Evolutionary conservation across 2,888 invertebrate species (phyloP), one percentile per base, ranked within the genome.

Genomic region (Caenorhabditis sinica): DNA sequence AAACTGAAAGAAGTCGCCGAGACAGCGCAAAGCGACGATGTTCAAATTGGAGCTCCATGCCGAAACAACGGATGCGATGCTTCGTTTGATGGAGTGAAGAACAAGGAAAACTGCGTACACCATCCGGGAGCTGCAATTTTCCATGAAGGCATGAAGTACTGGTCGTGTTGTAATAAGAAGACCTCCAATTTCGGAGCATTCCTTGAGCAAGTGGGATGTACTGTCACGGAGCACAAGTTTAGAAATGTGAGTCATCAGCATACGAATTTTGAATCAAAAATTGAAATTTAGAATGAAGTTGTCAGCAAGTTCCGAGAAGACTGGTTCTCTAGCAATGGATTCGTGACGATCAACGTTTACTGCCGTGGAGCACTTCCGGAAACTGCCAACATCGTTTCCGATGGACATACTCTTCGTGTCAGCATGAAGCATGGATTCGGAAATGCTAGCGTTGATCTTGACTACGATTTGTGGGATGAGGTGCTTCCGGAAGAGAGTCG

Each of bases 141-240:
- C 72, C 89, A 89, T 60, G 89, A 91, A 77, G 92, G 92, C 13
- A 89, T 92, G 90, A 92, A 92, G 68, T 92, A 87, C 71, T 92
- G 91, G 91, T 87, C 89, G 45, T 99, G 99, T 93, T 99, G 99
- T 93, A 95, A 96, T 90, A 96, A 95, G 91, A 95, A 95, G 92
- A 98, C 98, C 0, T 95, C 96, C 0, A 98, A 99, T 93, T 99
- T 99, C 93, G 95, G 96, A 77, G 95, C 95, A 1, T 99, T 99
- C 93, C 94, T 99, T 76, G 96, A 95, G 74, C 98, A 98, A 94
- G 95, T 95, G 69, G 99, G 99, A 0, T 99, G 99, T 93, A 94
- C 95, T 5, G 94, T 94, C 79, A 98, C 97, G 6, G 94, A 94
- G 65, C 99, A 99, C 94, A 94, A 95, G 83, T 99, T 98, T 97